Base-by-base conservation (phyloP, 2,113 vertebrate genomes). In the Regulus satrapa region DNA sequence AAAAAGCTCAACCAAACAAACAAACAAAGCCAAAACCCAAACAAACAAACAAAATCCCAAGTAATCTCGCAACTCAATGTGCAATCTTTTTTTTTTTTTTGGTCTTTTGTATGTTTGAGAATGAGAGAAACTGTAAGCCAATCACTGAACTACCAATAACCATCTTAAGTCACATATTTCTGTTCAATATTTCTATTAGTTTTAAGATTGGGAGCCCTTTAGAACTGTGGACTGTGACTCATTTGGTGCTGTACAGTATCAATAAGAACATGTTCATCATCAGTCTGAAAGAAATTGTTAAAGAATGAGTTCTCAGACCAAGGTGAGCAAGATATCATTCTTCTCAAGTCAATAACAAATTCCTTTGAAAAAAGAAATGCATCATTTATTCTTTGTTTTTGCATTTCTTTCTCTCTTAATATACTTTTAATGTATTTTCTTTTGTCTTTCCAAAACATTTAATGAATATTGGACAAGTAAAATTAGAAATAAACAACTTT, bases 11-110 rank as follows among this genome's bases (percentile, higher is more conserved):
- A 34, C 0, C 6, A 55, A 32, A 2, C 4, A 84, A 32, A 26
- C 2, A 21, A 66, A 31, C 18, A 25, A 38, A 45, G 46, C 1
- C 10, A 56, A 46, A 67, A 83, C 11, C 2, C 5, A 71, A 61
- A 4, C 17, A 55, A 66, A 2, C 19, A 45, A 41, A 4, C 14
- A 52, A 54, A 62, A 36, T 4, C 3, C 12, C 6, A 38, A 32
- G 40, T 18, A 48, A 18, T 0, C 1, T 1, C 5, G 25, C 6
- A 49, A 49, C 8, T 5, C 31, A 26, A 8, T 23, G 12, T 20
- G 13, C 52, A 67, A 43, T 45, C 18, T 13, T n/a, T 52, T 28
- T 24, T 9, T 43, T 19, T 56, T 24, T 21, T 38, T 3, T 1
- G 1, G n/a, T n/a, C 14, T 2, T 48, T 79, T 52, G 7, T 73